Conservation (phyloP, 1,140 invertebrate genomes). For the Zaprionus kolodkinae region DNA sequence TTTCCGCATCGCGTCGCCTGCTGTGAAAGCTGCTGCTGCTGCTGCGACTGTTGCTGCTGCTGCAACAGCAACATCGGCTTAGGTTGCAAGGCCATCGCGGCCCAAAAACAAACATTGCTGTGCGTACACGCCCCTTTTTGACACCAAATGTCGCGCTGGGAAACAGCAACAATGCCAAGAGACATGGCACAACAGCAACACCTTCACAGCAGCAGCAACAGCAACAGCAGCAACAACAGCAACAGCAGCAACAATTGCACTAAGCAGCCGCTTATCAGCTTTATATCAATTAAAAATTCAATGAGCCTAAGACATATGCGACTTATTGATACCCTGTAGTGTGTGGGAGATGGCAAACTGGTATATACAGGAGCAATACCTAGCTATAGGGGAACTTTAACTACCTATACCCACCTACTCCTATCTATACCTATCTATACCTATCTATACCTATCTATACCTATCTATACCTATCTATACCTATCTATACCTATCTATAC, state of each 20-base stretch:
- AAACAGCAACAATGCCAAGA: slow-evolving; percentile 40
- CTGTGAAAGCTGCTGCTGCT: slow-evolving; percentile 22
- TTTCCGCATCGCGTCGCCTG: slow-evolving; percentile 63
- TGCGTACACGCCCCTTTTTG: slow-evolving; percentile 51
- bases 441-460: no score
- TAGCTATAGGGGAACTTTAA: no score
- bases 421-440: no score
- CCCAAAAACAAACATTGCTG: slow-evolving; percentile 34
- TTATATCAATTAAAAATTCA: slow-evolving; percentile 49
- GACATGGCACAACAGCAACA: slow-evolving; percentile 18
- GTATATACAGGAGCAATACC: no score
- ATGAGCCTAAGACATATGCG: rapidly evolving
- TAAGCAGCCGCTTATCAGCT: slow-evolving; percentile 52
- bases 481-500: no score
- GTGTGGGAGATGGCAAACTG: background rate
- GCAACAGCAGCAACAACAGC: slow-evolving; percentile 8
- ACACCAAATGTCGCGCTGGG: slow-evolving; percentile 37
- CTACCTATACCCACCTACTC: no score
- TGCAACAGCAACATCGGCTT: slow-evolving; percentile 19
- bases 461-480: no score
- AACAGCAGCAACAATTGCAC: slow-evolving; percentile 14
- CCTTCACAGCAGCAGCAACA: slow-evolving; percentile 8
- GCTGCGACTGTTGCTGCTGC: slow-evolving; percentile 9
- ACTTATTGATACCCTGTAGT: slow-evolving; percentile 2
- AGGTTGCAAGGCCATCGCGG: slow-evolving; percentile 37